A percentile compares a stretch with the other conserved stretches of the same genome.
phyloP scores from a whole-genome alignment of 2,888 invertebrate species.

The Volucella inanis region DNA sequence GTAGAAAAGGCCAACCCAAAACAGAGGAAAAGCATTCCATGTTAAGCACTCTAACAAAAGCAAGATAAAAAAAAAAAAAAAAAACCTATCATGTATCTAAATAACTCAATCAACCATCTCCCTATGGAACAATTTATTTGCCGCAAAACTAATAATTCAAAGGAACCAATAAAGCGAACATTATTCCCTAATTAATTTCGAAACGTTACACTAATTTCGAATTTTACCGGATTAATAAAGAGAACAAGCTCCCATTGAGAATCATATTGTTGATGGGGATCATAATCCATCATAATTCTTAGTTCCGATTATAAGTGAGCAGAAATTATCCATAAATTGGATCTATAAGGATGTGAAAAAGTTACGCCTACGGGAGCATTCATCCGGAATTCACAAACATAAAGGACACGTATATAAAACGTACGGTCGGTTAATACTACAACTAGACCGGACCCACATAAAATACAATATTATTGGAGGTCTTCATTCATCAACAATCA shows the following conservation, averaged over 20 bases:
- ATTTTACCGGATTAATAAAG: slow-evolving; percentile 23
- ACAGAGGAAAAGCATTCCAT: too few relatives aligned
- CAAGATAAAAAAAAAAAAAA: background rate
- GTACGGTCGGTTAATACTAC: too few relatives aligned
- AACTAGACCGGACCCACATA: too few relatives aligned
- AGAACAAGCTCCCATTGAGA: background rate
- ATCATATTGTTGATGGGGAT: background rate
- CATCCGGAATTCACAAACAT: background rate
- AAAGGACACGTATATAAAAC: background rate
- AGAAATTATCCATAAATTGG: slow-evolving; percentile 22
- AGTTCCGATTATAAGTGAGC: background rate
- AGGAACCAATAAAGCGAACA: slow-evolving; percentile 25
- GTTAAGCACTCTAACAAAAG: too few relatives aligned
- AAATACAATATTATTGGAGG: too few relatives aligned
- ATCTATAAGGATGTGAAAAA: slow-evolving; percentile 10
- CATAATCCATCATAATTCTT: slow-evolving; percentile 10
- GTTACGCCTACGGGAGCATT: background rate
- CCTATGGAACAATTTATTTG: background rate
- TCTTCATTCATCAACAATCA: too few relatives aligned
- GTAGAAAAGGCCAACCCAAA: too few relatives aligned
- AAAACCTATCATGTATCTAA: background rate
- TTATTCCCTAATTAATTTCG: slow-evolving; percentile 24
- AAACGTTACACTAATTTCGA: slow-evolving; percentile 25
- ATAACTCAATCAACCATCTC: background rate
- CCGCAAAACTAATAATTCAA: background rate